Evolutionary conservation across 2,888 invertebrate species (phyloP).

Genomic region (Apomyelois bistriatella): DNA sequence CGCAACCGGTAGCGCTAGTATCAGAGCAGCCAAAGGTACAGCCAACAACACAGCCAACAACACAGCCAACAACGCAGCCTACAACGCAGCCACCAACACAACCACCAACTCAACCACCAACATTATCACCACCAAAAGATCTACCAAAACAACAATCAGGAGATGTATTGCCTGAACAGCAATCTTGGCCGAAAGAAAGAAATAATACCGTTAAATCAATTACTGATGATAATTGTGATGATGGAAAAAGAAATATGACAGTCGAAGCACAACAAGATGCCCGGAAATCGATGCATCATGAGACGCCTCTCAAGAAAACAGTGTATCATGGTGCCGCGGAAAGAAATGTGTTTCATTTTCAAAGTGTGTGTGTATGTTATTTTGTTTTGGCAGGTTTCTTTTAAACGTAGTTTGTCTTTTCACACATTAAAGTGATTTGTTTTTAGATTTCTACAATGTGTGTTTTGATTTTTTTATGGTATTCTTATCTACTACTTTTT

Average conservation of each 20-base stretch:
- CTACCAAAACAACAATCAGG: not conserved
- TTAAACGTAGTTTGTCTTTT: conserved; percentile 18
- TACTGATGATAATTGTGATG: conserved; percentile 22
- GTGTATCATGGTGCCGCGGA: conserved; percentile 23
- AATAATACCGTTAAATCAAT: conserved; percentile 21
- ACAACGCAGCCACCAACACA: not conserved
- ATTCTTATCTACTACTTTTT: too few species aligned
- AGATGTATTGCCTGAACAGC: not conserved
- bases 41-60: not conserved
- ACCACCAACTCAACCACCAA: not conserved
- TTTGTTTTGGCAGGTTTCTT: conserved; percentile 34
- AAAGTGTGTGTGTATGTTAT: conserved; percentile 35
- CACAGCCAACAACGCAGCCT: not conserved
- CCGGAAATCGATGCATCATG: conserved; percentile 10
- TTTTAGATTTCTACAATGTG: not conserved
- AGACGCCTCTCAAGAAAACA: not conserved
- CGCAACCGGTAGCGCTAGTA: not conserved
- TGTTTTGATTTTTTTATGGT: not conserved
- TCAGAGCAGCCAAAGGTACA: not conserved
- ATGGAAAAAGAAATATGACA: conserved; percentile 19
- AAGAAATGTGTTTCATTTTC: conserved; percentile 24
- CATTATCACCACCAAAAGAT: not conserved
- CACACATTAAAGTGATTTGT: conserved; percentile 2
- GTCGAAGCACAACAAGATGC: conserved; percentile 36
- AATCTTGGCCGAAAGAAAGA: conserved; percentile 35